phyloP scores from a whole-genome alignment of 2,113 vertebrate genomes.

The Terrapene triunguis region DNA sequence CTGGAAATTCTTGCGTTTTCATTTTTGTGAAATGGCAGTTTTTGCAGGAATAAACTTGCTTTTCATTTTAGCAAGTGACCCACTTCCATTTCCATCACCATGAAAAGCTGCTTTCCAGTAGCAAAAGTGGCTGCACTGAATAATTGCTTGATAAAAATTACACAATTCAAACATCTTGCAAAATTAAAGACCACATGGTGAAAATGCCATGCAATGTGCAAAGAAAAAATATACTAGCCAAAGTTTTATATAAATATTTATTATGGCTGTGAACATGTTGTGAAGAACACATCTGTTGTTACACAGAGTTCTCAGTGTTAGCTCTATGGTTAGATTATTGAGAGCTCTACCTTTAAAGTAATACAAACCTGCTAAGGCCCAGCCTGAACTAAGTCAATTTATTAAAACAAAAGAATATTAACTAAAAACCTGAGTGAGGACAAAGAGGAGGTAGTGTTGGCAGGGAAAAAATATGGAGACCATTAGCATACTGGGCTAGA shows the following conservation, averaged over 20 bases:
- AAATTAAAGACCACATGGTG: not conserved
- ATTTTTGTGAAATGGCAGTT: not conserved
- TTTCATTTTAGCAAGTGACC: not conserved
- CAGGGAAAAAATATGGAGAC: not conserved
- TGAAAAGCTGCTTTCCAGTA: not conserved
- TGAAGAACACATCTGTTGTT: not conserved
- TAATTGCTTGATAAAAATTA: not conserved
- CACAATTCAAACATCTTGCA: not conserved
- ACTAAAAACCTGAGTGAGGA: not conserved
- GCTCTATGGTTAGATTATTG: not conserved
- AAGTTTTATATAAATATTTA: not conserved
- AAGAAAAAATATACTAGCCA: not conserved
- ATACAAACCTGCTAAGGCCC: not conserved
- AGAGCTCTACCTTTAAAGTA: not conserved
- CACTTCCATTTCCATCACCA: not conserved
- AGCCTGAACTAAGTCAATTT: not conserved
- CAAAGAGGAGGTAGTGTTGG: not conserved
- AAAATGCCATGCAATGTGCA: not conserved
- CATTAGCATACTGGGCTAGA: not conserved
- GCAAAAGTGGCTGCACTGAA: not conserved
- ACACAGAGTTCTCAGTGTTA: not conserved
- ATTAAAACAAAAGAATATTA: not conserved
- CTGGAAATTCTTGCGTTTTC: constrained; percentile 3
- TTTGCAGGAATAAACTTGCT: not conserved
- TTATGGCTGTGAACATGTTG: not conserved